These are phyloP conservation scores for Eumacrocentrus americanus DNA, from an alignment of 2,888 invertebrate species.

Conservation along the genomic window DNA sequence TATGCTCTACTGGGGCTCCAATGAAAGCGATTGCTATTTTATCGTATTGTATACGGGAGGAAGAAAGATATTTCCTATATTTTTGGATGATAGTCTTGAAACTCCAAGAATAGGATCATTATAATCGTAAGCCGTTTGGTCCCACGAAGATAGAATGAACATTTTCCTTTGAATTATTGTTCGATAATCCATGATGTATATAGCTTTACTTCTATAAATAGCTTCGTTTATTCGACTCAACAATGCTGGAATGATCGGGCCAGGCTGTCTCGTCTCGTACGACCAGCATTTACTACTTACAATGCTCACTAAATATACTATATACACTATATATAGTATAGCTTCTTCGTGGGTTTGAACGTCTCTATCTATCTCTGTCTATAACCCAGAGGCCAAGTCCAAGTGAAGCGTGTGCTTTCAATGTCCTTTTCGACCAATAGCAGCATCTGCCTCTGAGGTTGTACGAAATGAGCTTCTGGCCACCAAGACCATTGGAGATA, in stretches of 20 bases:
- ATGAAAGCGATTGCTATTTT: too few relatives aligned
- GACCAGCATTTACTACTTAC: conserved; percentile 49
- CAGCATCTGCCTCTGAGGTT: conserved; percentile 20
- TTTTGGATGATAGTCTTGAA: too few relatives aligned
- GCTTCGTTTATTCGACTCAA: conserved; percentile 40
- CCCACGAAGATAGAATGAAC: not conserved
- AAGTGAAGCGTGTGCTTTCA: conserved; percentile 11
- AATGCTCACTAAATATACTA: conserved; percentile 37
- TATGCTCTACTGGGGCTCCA: too few relatives aligned
- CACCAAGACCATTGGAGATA: too few relatives aligned
- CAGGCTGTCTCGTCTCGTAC: conserved; percentile 47
- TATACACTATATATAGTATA: not conserved
- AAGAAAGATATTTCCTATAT: too few relatives aligned
- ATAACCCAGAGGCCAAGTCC: not conserved
- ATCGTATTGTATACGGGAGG: too few relatives aligned
- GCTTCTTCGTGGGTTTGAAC: too few relatives aligned
- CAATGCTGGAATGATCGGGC: conserved; percentile 58
- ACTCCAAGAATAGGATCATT: too few relatives aligned
- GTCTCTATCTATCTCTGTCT: not conserved
- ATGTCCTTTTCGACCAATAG: conserved; percentile 14
- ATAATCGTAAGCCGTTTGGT: too few relatives aligned
- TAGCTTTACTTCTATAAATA: conserved; percentile 40
- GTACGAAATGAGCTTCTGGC: too few relatives aligned
- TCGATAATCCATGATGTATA: conserved; percentile 45
- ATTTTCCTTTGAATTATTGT: conserved; percentile 40